Evolutionary conservation across 1,140 invertebrate genomes (phyloP), one percentile per base, ranked within the genome.

Genomic region (Aleiodes sp.): DNA sequence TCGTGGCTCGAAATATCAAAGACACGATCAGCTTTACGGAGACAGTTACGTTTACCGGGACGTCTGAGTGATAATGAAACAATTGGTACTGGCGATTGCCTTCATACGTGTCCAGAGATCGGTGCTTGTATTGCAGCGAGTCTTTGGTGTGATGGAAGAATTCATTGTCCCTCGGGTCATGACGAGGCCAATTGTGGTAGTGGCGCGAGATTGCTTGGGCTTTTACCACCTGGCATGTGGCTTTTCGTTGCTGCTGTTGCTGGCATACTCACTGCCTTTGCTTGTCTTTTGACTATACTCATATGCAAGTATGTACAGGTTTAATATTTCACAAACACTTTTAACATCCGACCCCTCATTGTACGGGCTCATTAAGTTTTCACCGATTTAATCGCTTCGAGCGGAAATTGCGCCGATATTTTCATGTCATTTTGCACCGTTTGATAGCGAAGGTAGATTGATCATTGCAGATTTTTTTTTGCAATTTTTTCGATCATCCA

Each of bases 81-180:
- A 0, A 74, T 80, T 75, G 68, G 82, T 67, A 82, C 80, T 71
- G 81, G 89, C 81, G 91, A 92, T 73, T 92, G 91, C 76, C 85
- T 87, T 72, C 89, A 91, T 77, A 92, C 92, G 79, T 97, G 95
- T 83, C 94, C 94, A 7, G 94, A 96, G 82, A 85, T 97, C 67
- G 93, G 95, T 77, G 94, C 94, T 19, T 97, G 95, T 80, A 96
- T 96, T 69, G 92, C 92, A 72, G 86, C 92, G 4, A 89, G 90
- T 46, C 85, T 97, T 31, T 96, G 94, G 94, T 97, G 95, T 81
- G 94, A 97, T 82, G 94, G 95, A 37, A 89, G 89, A 73, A 85
- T 90, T 29, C 93, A 95, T 82, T 96, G 94, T 80, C 94, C 94
- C 14, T 94, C 93, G 4, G 94, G 94, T 8, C 93, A 91, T 76